Evolutionary conservation across 2,888 invertebrate species (phyloP).

Genomic region (Cecidostiba fungosa): DNA sequence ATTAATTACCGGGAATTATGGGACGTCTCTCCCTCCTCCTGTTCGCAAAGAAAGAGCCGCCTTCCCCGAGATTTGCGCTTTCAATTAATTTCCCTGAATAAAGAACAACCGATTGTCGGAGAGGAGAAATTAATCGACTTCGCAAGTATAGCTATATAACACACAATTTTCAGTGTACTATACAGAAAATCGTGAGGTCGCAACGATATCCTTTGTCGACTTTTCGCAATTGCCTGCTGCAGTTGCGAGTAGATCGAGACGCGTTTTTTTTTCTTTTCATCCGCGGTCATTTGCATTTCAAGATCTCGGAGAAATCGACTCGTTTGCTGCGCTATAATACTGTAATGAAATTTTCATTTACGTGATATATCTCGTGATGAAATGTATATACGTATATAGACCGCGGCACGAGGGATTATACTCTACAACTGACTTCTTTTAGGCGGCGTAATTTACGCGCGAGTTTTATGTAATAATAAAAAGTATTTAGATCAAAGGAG

Average conservation of each 20-base stretch:
- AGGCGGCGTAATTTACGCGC: neutral
- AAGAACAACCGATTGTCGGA: conserved; percentile 69
- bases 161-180: neutral
- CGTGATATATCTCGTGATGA: neutral
- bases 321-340: neutral
- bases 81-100: conserved; percentile 77
- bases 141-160: neutral
- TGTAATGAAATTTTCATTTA: conserved; percentile 4
- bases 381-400: neutral
- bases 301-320: conserved; percentile 1
- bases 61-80: conserved; percentile 72
- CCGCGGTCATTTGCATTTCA: neutral
- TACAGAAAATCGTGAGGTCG: neutral
- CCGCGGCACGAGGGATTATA: neutral
- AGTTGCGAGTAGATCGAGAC: neutral
- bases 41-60: conserved; percentile 17
- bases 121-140: conserved; percentile 64
- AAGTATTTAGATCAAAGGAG: conserved; percentile 45
- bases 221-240: conserved; percentile 1
- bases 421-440: neutral
- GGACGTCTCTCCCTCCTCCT: conserved; percentile 44
- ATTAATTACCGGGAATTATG: conserved; percentile 79
- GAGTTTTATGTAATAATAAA: conserved; percentile 11
- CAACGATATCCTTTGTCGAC: neutral
- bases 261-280: neutral